phyloP scores from a whole-genome alignment of 2,113 vertebrate genomes.

The Promerops cafer region DNA sequence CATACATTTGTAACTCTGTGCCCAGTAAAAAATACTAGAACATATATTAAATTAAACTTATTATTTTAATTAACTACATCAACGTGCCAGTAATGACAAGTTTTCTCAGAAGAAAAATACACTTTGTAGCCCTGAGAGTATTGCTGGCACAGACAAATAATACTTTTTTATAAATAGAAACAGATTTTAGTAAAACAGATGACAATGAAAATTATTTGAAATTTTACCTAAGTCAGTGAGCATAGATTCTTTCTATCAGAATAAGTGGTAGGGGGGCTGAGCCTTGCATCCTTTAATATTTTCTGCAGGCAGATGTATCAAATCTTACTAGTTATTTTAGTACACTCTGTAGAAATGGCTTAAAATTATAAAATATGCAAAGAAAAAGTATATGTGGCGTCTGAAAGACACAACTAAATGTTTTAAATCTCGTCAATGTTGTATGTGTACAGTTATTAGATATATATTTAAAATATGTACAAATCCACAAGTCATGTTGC shows the following conservation, averaged over 20 bases:
- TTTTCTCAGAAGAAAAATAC: neutral
- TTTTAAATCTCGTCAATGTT: neutral
- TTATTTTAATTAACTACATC: neutral
- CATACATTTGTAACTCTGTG: neutral
- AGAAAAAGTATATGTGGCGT: neutral
- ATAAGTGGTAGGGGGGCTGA: neutral
- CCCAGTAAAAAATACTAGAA: neutral
- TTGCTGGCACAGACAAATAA: neutral
- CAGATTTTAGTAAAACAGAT: neutral
- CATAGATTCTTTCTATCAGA: neutral
- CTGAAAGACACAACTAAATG: neutral
- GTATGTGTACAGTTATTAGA: neutral
- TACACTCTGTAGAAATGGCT: neutral
- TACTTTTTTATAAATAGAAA: neutral
- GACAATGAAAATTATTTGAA: neutral
- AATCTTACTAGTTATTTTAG: neutral
- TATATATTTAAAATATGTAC: neutral
- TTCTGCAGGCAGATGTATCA: neutral
- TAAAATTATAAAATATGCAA: neutral
- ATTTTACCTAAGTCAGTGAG: neutral
- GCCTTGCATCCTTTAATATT: neutral
- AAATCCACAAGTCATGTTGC: neutral
- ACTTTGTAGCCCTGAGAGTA: neutral
- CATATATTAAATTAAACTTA: neutral
- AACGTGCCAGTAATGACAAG: neutral